Conservation (phyloP, 2,797 vertebrate species). For the Hafferia zeledoni region DNA sequence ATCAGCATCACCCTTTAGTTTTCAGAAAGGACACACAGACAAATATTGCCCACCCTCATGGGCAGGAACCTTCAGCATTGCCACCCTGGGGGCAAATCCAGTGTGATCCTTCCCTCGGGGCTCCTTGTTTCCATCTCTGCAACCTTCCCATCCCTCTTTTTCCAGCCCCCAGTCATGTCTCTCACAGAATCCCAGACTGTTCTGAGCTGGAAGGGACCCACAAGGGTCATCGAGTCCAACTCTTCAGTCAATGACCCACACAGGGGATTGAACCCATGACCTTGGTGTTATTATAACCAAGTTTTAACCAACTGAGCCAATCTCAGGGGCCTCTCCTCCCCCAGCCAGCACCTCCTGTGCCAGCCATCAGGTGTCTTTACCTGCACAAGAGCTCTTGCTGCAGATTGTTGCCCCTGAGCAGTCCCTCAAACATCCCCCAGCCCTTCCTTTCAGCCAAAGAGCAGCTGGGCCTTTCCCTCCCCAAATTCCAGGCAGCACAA, state of each 20-base stretch:
- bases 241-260: too few relatives aligned
- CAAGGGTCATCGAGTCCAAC: too few relatives aligned
- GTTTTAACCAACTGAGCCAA: too few relatives aligned
- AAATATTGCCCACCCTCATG: background rate
- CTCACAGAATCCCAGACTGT: too few relatives aligned
- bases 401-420: background rate
- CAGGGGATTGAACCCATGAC: too few relatives aligned
- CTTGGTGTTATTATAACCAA: too few relatives aligned
- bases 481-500: background rate
- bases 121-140: background rate
- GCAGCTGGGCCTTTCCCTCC: background rate
- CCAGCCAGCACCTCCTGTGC: background rate
- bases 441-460: background rate
- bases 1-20: background rate
- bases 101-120: background rate
- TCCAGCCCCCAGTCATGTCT: background rate
- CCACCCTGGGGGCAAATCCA: background rate
- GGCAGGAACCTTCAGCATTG: background rate
- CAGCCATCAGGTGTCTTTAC: background rate
- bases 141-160: background rate
- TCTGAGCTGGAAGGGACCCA: too few relatives aligned
- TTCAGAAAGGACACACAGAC: background rate
- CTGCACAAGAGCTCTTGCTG: background rate
- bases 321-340: background rate
- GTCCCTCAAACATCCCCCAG: background rate